Evolutionary conservation across 2,113 vertebrate species (phyloP), one percentile per base, ranked within the genome.

Genomic region (Ancistrus triradiatus): DNA sequence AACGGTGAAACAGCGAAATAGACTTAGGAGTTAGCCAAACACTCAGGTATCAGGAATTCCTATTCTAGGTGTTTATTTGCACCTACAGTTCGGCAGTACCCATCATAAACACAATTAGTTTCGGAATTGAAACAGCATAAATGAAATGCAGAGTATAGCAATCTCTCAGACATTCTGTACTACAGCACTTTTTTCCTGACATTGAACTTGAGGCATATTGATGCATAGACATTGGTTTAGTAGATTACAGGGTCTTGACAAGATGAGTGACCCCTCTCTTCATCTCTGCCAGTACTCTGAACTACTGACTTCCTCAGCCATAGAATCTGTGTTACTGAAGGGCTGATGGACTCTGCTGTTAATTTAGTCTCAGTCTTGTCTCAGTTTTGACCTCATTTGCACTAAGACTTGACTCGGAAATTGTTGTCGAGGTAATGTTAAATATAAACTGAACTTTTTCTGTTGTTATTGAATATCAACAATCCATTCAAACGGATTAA

Each of bases 11-110:
- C 9, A 48, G 28, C 37, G 31, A 58, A 65, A 49, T 11, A 3
- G 48, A 15, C 44, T 55, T 43, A n/a, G 46, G 67, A 69, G 64
- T 43, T 21, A 49, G 50, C 67, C 68, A 66, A 61, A 60, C 73
- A 59, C 72, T 82, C 76, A 75, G 77, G 78, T 83, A 77, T 81
- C 78, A 70, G 5, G 4, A 52, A 17, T 19, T 22, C 55, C 51
- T 55, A 50, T 27, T 11, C 14, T n/a, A n/a, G n/a, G n/a, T 28
- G 37, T 37, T 70, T 6, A 40, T 47, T 57, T 65, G 3, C 51
- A 56, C 19, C 31, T 42, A 19, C 19, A 22, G 35, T 40, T 48
- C 38, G 21, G 21, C 15, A 48, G 15, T 18, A 47, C 42, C 42
- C 35, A 35, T 48, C 43, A 57, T 11, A n/a, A 63, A 33, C 11